Evolutionary conservation across 23 tunicate species (phyloP).

Genomic region (Trididemnum clinides): DNA sequence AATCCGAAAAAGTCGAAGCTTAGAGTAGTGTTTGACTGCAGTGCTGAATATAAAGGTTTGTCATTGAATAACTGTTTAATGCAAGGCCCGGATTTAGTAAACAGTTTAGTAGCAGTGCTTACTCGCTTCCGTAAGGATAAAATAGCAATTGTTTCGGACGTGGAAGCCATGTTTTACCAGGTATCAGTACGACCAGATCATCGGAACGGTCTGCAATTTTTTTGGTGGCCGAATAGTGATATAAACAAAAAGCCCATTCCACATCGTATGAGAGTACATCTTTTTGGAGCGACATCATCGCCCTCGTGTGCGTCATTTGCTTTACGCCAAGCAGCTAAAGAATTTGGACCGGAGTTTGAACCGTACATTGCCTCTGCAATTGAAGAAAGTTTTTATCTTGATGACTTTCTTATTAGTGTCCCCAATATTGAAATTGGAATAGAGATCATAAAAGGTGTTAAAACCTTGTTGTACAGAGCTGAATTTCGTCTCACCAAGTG

Average conservation of each 20-base stretch:
- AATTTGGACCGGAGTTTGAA: slow-evolving; percentile 28
- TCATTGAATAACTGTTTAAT: slow-evolving; percentile 6
- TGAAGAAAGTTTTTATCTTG: slow-evolving; percentile 41
- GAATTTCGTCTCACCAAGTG: not conserved
- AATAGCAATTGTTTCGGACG: slow-evolving; percentile 40
- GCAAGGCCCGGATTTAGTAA: slow-evolving; percentile 54
- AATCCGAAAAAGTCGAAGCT: slow-evolving; percentile 10
- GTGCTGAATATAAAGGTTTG: not conserved
- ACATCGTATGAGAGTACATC: slow-evolving; percentile 32
- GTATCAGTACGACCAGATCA: slow-evolving; percentile 41
- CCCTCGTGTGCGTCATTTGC: slow-evolving; percentile 39
- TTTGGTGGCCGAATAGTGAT: slow-evolving; percentile 49
- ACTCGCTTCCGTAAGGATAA: slow-evolving; percentile 39
- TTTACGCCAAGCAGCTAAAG: slow-evolving; percentile 14
- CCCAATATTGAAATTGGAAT: not conserved
- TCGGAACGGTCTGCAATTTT: slow-evolving; percentile 21
- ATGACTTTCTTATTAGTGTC: not conserved
- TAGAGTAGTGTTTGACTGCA: slow-evolving; percentile 25
- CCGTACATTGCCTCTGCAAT: slow-evolving; percentile 1
- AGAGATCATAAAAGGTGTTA: not conserved
- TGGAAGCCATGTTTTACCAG: slow-evolving; percentile 58
- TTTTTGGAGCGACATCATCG: slow-evolving; percentile 55
- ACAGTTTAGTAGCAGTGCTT: slow-evolving; percentile 41
- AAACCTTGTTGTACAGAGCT: not conserved
- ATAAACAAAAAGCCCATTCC: not conserved